phyloP scores from a whole-genome alignment of 1,140 invertebrate species.

The Telenomus remus region DNA sequence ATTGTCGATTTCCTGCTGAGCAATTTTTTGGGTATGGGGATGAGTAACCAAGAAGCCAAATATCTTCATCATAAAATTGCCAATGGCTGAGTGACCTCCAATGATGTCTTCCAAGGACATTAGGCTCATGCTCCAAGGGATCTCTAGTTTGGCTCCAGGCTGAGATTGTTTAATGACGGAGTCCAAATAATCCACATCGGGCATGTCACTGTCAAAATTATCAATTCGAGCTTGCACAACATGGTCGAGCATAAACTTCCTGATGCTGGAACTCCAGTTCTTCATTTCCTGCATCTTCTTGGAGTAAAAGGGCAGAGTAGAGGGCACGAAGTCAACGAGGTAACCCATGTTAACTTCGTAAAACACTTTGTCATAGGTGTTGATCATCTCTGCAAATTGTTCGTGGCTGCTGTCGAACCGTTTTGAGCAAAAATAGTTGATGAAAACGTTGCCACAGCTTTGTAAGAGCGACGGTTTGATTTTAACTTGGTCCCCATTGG shows the following conservation, averaged over 20 bases:
- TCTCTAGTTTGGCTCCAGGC: constrained; percentile 75
- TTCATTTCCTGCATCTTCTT: constrained; percentile 82
- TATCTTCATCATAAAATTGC: constrained; percentile 87
- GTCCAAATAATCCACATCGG: constrained; percentile 80
- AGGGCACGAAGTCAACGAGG: constrained; percentile 91
- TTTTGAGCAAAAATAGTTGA: constrained; percentile 87
- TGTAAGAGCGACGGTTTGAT: constrained; percentile 80
- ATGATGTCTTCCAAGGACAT: constrained; percentile 90
- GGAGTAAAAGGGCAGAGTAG: constrained; percentile 83
- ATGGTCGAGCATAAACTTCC: constrained; percentile 84
- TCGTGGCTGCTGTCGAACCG: constrained; percentile 81
- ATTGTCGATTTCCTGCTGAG: constrained; percentile 83
- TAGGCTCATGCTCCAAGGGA: constrained; percentile 82
- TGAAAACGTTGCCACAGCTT: constrained; percentile 89
- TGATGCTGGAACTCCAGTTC: constrained; percentile 81
- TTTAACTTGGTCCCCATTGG: constrained; percentile 66
- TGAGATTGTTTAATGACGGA: constrained; percentile 83
- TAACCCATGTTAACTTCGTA: constrained; percentile 93
- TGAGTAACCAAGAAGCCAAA: constrained; percentile 81
- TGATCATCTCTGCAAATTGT: constrained; percentile 81
- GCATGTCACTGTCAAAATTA: constrained; percentile 75
- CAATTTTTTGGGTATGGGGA: constrained; percentile 79
- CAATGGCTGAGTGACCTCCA: constrained; percentile 90
- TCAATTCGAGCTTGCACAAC: constrained; percentile 81
- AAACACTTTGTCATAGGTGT: constrained; percentile 90